Base-by-base conservation (phyloP, 2,113 vertebrate genomes). In the Reinhardtius hippoglossoides region DNA sequence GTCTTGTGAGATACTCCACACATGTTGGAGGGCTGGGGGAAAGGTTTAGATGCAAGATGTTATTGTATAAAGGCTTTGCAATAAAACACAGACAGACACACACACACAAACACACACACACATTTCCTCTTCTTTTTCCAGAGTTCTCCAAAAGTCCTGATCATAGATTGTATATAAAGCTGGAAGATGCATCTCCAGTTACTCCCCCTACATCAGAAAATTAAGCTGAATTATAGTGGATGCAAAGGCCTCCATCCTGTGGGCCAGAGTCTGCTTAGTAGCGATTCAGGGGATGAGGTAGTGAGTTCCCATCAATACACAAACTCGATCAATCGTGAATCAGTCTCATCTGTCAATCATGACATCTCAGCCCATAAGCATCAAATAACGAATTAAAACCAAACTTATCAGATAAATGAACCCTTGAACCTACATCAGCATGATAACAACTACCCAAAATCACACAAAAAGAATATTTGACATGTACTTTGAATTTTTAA, bases 51-150 rank as follows among this genome's bases (percentile, higher is more conserved):
- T 44, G 46, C 56, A 72, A 72, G 23, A 83, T 73, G 18, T 50
- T 50, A 52, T 35, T 88, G 78, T 88, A 79, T 62, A 84, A 78
- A 91, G 61, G 74, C 74, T 87, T 86, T 81, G 62, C 66, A 80
- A 70, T 69, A 71, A 71, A 27, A 71, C 63, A 31, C 31, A 31
- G 31, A 31, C 31, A 31, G 31, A 31, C 31, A 31, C 5, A 31
- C 31, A 7, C 6, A 31, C 31, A 31, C 31, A 6, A 5, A 31
- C 27, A 31, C 27, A 71, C 16, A 61, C 1, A 26, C 5, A 42
- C n/a, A 63, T 48, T 71, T 54, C 40, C 23, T 71, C 8, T 18
- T 69, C 24, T 26, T 69, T 16, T 2, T 23, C 14, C 40, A 72
- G 66, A 46, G 20, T 64, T 79, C 24, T 79, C 40, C 23, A 65